These are phyloP conservation scores for Euphydryas editha DNA, from an alignment of 2,888 invertebrate genomes.

Conservation along the genomic window DNA sequence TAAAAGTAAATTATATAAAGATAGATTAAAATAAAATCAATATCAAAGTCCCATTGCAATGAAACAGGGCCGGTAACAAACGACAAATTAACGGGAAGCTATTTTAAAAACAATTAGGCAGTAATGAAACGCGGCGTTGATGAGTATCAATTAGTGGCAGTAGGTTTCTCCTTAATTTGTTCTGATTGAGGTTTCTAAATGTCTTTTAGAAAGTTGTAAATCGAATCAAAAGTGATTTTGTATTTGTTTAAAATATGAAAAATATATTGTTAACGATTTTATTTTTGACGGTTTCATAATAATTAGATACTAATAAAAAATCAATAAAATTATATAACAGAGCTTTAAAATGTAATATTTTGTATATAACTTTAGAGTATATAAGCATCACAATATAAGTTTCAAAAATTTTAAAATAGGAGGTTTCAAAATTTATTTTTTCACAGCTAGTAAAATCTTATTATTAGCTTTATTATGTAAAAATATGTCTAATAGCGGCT, in stretches of 20 bases:
- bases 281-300: background rate
- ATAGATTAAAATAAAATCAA: slow-evolving; percentile 15
- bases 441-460: too few species aligned
- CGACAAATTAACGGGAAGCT: slow-evolving; percentile 57
- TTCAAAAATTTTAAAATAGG: too few species aligned
- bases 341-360: too few species aligned
- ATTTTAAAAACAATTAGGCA: slow-evolving; percentile 76
- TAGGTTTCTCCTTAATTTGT: slow-evolving; percentile 45
- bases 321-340: too few species aligned
- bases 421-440: too few species aligned
- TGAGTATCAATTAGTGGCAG: slow-evolving; percentile 69
- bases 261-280: slow-evolving; percentile 13
- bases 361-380: too few species aligned
- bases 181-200: slow-evolving; percentile 46
- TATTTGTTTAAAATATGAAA: slow-evolving; percentile 41
- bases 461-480: too few species aligned
- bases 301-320: too few species aligned
- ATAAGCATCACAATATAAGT: too few species aligned
- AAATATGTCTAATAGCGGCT: too few species aligned
- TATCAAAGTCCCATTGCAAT: slow-evolving; percentile 15
- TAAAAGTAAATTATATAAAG: background rate
- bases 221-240: slow-evolving; percentile 61
- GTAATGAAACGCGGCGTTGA: slow-evolving; percentile 63
- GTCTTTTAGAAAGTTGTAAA: slow-evolving; percentile 58
- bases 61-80: slow-evolving; percentile 39